Evolutionary conservation across 2,113 vertebrate species (phyloP).

Genomic region (Anhinga anhinga): DNA sequence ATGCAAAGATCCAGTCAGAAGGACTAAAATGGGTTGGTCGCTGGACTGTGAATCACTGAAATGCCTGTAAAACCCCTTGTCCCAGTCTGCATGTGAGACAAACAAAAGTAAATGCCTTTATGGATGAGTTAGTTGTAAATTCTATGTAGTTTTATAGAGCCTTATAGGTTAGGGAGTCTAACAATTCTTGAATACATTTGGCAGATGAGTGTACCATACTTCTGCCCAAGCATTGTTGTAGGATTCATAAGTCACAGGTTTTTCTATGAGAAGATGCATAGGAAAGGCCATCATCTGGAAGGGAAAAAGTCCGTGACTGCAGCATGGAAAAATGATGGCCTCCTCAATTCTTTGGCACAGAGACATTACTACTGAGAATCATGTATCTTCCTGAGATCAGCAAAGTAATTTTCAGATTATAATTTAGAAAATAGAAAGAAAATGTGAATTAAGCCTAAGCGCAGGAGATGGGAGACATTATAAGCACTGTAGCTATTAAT

Average conservation of each 20-base stretch:
- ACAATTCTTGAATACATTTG: not conserved
- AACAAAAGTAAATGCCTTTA: not conserved
- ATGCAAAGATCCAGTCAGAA: not conserved
- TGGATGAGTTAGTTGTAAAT: not conserved
- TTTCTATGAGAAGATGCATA: not conserved
- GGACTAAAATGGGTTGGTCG: not conserved
- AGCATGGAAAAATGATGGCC: not conserved
- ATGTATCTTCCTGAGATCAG: not conserved
- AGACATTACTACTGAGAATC: not conserved
- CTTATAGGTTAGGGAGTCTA: not conserved
- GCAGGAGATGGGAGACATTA: not conserved
- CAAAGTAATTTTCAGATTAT: not conserved
- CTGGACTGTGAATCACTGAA: not conserved
- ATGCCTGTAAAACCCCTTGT: not conserved
- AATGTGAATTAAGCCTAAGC: not conserved
- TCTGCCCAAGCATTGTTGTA: not conserved
- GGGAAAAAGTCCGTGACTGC: not conserved
- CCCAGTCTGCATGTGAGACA: not conserved
- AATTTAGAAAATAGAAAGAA: not conserved
- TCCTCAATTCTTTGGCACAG: not conserved
- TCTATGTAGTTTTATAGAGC: not conserved
- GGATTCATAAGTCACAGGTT: fast-evolving
- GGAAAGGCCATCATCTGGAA: not conserved
- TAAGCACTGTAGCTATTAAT: constrained; percentile 5
- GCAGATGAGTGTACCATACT: not conserved